Evolutionary conservation across 2,888 invertebrate genomes (phyloP).

Genomic region (Terebella lapidaria): DNA sequence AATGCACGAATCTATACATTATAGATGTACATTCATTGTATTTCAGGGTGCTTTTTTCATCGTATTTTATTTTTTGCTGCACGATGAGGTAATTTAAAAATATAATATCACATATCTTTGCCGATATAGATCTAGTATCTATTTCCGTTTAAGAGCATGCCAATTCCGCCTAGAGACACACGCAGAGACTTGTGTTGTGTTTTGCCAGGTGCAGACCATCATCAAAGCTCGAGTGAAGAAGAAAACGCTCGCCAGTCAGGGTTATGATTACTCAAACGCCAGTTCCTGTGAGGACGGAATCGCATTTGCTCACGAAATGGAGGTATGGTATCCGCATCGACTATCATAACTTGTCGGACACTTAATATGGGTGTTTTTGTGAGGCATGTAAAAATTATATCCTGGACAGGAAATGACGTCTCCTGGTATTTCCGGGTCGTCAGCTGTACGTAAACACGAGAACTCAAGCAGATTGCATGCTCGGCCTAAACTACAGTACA

Average conservation of each 20-base stretch:
- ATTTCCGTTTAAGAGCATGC: too few species aligned
- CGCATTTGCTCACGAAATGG: neutral
- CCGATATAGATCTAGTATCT: too few species aligned
- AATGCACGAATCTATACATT: too few species aligned
- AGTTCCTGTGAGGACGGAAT: too few species aligned
- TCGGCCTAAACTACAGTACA: neutral
- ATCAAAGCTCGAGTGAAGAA: neutral
- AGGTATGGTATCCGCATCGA: neutral
- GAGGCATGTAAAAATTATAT: neutral
- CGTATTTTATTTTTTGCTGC: slow-evolving; percentile 52
- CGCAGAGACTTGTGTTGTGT: too few species aligned
- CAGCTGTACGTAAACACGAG: too few species aligned
- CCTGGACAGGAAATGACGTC: neutral
- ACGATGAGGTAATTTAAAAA: slow-evolving; percentile 46
- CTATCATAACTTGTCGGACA: too few species aligned
- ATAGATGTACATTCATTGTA: too few species aligned
- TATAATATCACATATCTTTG: neutral
- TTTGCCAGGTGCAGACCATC: neutral
- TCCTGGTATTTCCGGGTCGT: neutral
- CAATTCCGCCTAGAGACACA: too few species aligned
- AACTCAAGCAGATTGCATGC: too few species aligned
- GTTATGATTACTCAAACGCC: neutral
- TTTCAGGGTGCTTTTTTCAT: slow-evolving; percentile 51
- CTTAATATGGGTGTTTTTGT: too few species aligned
- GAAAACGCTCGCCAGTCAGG: neutral